Conservation (phyloP, 1,140 invertebrate species). For the Drosophila erecta region DNA sequence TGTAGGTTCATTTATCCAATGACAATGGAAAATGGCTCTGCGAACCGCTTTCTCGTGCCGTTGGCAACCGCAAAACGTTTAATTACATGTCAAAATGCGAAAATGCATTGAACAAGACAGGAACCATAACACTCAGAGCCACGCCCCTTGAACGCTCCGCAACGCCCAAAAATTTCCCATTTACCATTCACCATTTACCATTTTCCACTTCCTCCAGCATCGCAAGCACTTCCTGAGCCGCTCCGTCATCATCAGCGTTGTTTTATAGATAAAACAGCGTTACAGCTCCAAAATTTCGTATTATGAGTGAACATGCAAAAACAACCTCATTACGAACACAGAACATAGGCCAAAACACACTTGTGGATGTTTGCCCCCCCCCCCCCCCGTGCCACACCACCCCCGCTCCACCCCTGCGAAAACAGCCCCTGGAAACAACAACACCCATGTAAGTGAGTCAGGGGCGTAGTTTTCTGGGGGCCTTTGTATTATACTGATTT, state of each 20-base stretch:
- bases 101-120: constrained; percentile 56
- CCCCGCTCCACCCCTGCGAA: not conserved
- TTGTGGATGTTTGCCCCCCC: not conserved
- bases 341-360: constrained; percentile 29
- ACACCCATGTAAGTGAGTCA: constrained; percentile 2
- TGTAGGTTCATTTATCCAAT: constrained; percentile 27
- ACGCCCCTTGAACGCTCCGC: not conserved
- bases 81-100: constrained; percentile 65
- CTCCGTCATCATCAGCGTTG: constrained; percentile 38
- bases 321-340: constrained; percentile 53
- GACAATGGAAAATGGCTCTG: constrained; percentile 47
- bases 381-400: too few species aligned
- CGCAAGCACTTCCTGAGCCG: constrained; percentile 41
- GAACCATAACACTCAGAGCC: constrained; percentile 33
- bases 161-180: not conserved
- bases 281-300: constrained; percentile 45
- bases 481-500: too few species aligned
- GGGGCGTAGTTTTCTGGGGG: not conserved
- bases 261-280: constrained; percentile 58
- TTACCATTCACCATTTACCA: constrained; percentile 32
- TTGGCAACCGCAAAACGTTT: constrained; percentile 61
- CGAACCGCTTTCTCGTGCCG: constrained; percentile 38
- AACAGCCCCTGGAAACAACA: not conserved
- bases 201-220: constrained; percentile 36
- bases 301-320: constrained; percentile 62